Evolutionary conservation across 2,113 vertebrate species (phyloP).

Genomic region (Ciconia boyciana): DNA sequence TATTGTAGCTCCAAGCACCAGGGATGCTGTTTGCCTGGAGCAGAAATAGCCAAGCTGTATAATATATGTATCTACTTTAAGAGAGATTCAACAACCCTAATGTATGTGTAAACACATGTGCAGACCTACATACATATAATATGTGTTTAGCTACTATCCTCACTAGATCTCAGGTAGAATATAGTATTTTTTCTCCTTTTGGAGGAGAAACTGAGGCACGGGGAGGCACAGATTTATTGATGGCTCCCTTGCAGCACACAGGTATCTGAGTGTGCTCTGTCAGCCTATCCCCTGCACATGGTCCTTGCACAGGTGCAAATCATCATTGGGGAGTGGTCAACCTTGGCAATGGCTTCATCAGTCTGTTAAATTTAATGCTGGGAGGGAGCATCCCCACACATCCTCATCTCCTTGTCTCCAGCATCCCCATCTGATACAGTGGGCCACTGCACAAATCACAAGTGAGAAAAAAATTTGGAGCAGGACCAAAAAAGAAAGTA

Average conservation of each 20-base stretch:
- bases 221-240: background rate
- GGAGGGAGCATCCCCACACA: background rate
- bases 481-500: background rate
- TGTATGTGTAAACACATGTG: background rate
- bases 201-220: background rate
- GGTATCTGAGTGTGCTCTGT: background rate
- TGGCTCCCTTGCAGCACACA: background rate
- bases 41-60: background rate
- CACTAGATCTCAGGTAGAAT: rapidly evolving
- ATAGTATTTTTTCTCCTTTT: background rate
- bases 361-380: background rate
- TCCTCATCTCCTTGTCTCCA: background rate
- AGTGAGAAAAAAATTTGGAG: background rate
- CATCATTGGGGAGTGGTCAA: too few species aligned
- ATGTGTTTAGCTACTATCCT: background rate
- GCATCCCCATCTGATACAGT: background rate
- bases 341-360: background rate
- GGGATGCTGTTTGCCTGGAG: background rate
- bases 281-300: background rate
- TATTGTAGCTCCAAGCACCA: background rate
- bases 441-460: background rate
- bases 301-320: background rate
- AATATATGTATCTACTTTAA: background rate
- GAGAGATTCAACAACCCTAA: background rate
- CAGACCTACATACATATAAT: background rate